A percentile compares a stretch with the other conserved stretches of the same genome.
These are phyloP conservation scores for Hydrolagus affinis DNA, from an alignment of 2,113 vertebrate genomes.

Conservation along the genomic window DNA sequence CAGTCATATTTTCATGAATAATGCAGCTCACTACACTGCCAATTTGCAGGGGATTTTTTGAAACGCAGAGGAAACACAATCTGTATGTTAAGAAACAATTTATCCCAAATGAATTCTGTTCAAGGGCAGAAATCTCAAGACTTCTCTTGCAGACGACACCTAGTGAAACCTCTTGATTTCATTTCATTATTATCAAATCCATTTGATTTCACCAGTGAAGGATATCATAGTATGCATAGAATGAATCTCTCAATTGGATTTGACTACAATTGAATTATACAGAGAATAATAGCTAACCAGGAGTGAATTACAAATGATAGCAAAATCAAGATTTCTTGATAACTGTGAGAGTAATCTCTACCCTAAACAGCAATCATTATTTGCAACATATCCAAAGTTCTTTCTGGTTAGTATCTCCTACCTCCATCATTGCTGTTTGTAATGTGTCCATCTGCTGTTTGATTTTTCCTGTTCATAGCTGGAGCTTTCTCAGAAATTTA, in stretches of 20 bases:
- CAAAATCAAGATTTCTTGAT: not conserved
- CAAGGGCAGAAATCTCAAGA: not conserved
- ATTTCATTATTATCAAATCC: not conserved
- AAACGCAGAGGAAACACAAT: not conserved
- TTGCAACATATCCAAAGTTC: not conserved
- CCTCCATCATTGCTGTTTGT: too few relatives aligned
- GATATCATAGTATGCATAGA: not conserved
- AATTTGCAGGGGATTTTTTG: not conserved
- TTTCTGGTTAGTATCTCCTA: too few relatives aligned
- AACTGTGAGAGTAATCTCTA: not conserved
- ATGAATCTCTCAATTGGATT: not conserved
- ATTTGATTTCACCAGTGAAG: not conserved
- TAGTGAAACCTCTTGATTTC: not conserved
- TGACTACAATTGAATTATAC: not conserved
- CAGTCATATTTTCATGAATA: slow-evolving; percentile 4
- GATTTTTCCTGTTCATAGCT: too few relatives aligned
- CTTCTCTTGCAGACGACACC: not conserved
- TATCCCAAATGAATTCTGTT: not conserved
- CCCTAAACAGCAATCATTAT: not conserved
- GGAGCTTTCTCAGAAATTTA: not conserved
- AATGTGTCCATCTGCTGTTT: too few relatives aligned
- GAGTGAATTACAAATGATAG: not conserved
- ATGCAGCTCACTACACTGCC: not conserved
- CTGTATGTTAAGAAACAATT: not conserved
- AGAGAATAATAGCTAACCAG: too few relatives aligned